Percentiles rank a stretch among this genome's conserved stretches.
Evolutionary conservation across 2,113 vertebrate species (phyloP).

Genomic region (Gobio gobio): DNA sequence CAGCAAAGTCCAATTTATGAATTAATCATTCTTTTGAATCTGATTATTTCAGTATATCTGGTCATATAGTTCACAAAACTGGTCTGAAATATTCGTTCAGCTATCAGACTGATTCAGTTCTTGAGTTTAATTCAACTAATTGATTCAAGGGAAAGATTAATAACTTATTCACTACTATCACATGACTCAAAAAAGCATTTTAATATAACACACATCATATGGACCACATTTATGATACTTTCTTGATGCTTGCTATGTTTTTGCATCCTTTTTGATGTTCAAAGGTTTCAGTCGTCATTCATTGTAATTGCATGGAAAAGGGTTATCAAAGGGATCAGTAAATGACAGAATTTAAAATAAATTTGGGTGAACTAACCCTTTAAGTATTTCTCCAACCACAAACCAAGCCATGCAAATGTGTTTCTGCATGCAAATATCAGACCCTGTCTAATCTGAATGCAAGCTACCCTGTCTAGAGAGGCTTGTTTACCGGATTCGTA

Average conservation of each 20-base stretch:
- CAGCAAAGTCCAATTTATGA: background rate
- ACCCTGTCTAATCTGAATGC: slow-evolving; percentile 34
- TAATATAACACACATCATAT: background rate
- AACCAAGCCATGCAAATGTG: slow-evolving; percentile 41
- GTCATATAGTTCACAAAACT: background rate
- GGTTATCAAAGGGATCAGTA: background rate
- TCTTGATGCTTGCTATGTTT: background rate
- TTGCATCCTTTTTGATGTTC: background rate
- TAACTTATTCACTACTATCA: background rate
- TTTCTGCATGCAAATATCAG: slow-evolving; percentile 43
- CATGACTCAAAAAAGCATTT: background rate
- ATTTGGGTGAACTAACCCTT: slow-evolving; percentile 10
- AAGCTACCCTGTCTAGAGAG: background rate
- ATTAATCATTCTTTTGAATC: background rate
- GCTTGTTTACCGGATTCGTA: slow-evolving; percentile 22
- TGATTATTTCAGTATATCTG: background rate
- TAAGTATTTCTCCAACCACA: background rate
- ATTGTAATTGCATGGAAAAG: background rate
- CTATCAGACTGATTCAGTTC: background rate
- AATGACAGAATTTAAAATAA: background rate
- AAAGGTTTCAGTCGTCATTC: background rate
- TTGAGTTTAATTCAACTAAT: no score
- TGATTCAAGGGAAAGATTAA: background rate
- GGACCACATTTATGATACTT: background rate
- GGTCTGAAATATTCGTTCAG: background rate